phyloP scores from a whole-genome alignment of 2,113 vertebrate genomes.

The Parus major region DNA sequence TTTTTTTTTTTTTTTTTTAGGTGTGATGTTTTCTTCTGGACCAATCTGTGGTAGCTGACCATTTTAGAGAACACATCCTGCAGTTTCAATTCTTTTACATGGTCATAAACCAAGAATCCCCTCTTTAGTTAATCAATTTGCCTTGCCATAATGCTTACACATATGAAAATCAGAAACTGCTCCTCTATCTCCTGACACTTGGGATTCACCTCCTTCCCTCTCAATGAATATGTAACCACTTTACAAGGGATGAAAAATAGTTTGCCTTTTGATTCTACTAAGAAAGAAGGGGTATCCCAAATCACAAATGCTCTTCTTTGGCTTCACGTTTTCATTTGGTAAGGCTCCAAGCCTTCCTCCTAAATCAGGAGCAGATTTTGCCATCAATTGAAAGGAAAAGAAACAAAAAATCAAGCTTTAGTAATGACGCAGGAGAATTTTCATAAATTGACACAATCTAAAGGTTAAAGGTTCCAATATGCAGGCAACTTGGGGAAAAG shows the following conservation, averaged over 20 bases:
- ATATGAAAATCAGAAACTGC: not conserved
- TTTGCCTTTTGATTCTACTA: not conserved
- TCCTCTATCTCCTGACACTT: not conserved
- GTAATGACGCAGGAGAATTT: not conserved
- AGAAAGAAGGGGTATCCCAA: not conserved
- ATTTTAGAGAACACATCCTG: not conserved
- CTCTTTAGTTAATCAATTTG: not conserved
- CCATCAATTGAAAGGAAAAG: not conserved
- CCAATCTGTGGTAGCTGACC: not conserved
- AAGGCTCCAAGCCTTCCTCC: not conserved
- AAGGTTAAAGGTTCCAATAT: conserved; percentile 2
- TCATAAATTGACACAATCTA: not conserved
- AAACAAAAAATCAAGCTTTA: not conserved
- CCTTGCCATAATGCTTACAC: not conserved
- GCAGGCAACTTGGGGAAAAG: not conserved
- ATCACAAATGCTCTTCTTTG: not conserved
- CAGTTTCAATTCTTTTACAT: not conserved
- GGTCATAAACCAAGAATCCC: not conserved
- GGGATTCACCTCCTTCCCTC: not conserved
- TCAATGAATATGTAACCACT: not conserved
- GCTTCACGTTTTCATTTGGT: not conserved
- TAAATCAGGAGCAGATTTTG: not conserved
- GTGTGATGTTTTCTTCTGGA: not conserved
- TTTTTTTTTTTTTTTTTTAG: not conserved
- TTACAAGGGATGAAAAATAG: not conserved